Evolutionary conservation across 1,140 invertebrate species (phyloP), one percentile per base, ranked within the genome.

Genomic region (Apis dorsata): DNA sequence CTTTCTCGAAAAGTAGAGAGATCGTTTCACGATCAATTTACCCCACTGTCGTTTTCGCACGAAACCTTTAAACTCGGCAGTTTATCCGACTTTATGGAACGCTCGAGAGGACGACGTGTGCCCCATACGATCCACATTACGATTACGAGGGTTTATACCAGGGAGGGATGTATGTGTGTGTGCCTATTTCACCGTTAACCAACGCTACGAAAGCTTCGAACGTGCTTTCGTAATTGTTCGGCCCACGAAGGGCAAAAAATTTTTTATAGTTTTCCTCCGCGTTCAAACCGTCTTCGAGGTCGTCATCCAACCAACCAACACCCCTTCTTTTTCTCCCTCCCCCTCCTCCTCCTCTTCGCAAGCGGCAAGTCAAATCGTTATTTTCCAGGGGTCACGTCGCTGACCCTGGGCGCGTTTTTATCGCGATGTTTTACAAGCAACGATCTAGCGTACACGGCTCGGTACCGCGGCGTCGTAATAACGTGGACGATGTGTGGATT

Each of bases 21-120:
- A 76, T 76, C 72, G 73, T 76, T 81, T 15, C 63, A n/a, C 68
- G 79, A 81, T 81, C 79, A 81, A 81, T 81, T 81, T 81, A 76
- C 55, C 12, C 44, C 34, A 5, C 44, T 44, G 57, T 81, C 79
- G 79, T 78, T 34, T 34, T 83, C 63, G 65, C 75, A 71, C 59
- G 81, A 66, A 83, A 78, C 75, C 81, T 83, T 78, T 68, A 71
- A 44, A 70, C 81, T 70, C 57, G 57, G 60, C 69, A 51, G 60
- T 83, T 44, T 83, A 79, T 28, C 44, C 44, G 53, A 73, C 60
- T 83, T 87, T 85, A 88, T 87, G 71, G 77, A 87, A 85, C 75
- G 81, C 82, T 84, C 59, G 73, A 71, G 84, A 66, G 69, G 79
- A 72, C 69, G 53, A 76, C 17, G 74, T 77, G 72, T 24, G n/a